Percentiles rank a stretch among this genome's conserved stretches.
These are phyloP conservation scores for Galerucella calmariensis DNA, from an alignment of 2,888 invertebrate species.

Conservation along the genomic window DNA sequence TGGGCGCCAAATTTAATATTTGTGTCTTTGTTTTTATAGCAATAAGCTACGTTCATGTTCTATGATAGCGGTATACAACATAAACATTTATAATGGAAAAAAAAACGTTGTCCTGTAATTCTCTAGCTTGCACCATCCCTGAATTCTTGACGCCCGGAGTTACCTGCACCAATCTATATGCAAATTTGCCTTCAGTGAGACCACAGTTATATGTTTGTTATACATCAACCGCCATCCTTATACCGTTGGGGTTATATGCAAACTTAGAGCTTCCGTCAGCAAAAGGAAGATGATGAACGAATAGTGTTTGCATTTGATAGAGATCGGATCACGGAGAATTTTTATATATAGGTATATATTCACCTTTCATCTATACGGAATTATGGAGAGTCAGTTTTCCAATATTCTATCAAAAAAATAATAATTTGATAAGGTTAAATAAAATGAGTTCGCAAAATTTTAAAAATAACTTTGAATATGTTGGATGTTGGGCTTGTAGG, in stretches of 20 bases:
- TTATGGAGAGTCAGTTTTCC: no score
- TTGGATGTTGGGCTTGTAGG: no score
- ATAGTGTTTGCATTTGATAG: conserved; percentile 18
- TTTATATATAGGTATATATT: not conserved
- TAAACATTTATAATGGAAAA: not conserved
- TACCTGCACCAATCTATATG: conserved; percentile 43
- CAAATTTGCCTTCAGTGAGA: conserved; percentile 41
- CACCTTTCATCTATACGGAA: no score
- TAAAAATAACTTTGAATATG: no score
- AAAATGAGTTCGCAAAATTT: no score
- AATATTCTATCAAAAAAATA: no score
- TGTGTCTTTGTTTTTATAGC: not conserved
- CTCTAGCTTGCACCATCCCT: conserved; percentile 10
- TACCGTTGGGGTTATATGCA: conserved; percentile 36
- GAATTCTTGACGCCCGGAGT: conserved; percentile 34
- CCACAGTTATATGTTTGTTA: conserved; percentile 42
- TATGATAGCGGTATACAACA: not conserved
- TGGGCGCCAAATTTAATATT: no score
- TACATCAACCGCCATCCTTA: conserved; percentile 43
- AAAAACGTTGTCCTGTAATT: conserved; percentile 4
- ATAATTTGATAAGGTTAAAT: no score
- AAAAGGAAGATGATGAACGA: conserved; percentile 10
- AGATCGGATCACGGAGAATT: conserved; percentile 13
- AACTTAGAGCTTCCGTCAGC: conserved; percentile 29
- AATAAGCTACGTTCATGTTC: not conserved